Base-by-base conservation (phyloP, 2,888 invertebrate genomes). In the Dasysyrphus albostriatus region DNA sequence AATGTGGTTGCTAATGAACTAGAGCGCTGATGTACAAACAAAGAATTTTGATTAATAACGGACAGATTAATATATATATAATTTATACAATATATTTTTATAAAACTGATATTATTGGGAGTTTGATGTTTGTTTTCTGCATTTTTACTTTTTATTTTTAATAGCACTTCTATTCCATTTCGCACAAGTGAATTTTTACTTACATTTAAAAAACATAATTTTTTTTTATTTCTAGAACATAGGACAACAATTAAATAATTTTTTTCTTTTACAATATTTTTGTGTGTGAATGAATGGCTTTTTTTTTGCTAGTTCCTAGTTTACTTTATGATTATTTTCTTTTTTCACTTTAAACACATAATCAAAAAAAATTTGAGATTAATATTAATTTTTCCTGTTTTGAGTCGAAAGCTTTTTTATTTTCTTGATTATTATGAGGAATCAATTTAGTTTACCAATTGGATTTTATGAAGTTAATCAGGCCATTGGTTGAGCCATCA, bases 401-500 rank as follows among this genome's bases (percentile, higher is more conserved):
- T 59, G 16, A 39, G 44, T 83, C 49, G 73, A 83, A 65, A 83
- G 58, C 47, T 49, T 49, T 49, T 63, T 54, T 39, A 3, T 24
- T 37, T 69, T 34, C 5, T 19, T 63, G n/a, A 29, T 39, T n/a
- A n/a, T 9, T 6, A 37, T 67, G 37, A 72, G 34, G 58, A 59
- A 24, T 63, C 37, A 58, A 37, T 44, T 47, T 12, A n/a, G 54
- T 70, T 89, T 90, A 91, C 93, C 93, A 93, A 91, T 95, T 95
- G 24, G 94, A 93, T 91, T 97, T 97, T 91, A 99, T 96, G 93
- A 98, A 99, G 93, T 98, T 98, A 91, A 99, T 98, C 69, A 99
- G 95, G 39, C 98, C 98, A 93, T 99, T 99, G 61, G 99, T 99
- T 34, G 99, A 99, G 34, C 95, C 94, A 93, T 99, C 99, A 92